Conservation (phyloP, 1,140 invertebrate species). For the Meteorus sp. region DNA sequence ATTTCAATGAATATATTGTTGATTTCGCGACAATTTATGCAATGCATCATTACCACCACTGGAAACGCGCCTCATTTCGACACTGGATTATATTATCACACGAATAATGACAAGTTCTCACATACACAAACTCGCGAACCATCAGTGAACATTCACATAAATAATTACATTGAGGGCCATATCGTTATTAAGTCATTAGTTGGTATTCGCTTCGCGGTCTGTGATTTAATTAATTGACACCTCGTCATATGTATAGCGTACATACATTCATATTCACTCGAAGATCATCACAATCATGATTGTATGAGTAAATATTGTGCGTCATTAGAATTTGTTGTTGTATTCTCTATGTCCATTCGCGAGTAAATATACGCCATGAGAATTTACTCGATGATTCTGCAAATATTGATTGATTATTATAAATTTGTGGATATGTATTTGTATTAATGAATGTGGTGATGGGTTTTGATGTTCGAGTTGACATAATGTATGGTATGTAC, state of each 20-base stretch:
- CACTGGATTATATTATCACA: slow-evolving; percentile 22
- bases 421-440: too few relatives aligned
- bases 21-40: slow-evolving; percentile 47
- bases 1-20: slow-evolving; percentile 50
- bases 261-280: too few relatives aligned
- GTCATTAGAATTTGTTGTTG: not conserved
- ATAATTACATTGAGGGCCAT: slow-evolving; percentile 42
- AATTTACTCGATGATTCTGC: not conserved
- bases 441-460: too few relatives aligned
- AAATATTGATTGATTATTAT: slow-evolving; percentile 6
- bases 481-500: too few relatives aligned
- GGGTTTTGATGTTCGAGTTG: too few relatives aligned
- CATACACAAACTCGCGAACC: slow-evolving; percentile 28
- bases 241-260: not conserved
- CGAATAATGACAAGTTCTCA: slow-evolving; percentile 22
- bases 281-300: not conserved
- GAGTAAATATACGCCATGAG: too few relatives aligned
- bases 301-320: not conserved
- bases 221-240: slow-evolving; percentile 9
- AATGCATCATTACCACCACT: slow-evolving; percentile 14
- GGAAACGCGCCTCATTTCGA: slow-evolving; percentile 11
- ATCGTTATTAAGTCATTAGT: slow-evolving; percentile 45
- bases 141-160: slow-evolving; percentile 48
- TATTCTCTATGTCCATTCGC: too few relatives aligned
- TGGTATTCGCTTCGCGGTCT: slow-evolving; percentile 7